phyloP scores from a whole-genome alignment of 2,797 vertebrate species.

The Parauchenoglanis ngamensis region DNA sequence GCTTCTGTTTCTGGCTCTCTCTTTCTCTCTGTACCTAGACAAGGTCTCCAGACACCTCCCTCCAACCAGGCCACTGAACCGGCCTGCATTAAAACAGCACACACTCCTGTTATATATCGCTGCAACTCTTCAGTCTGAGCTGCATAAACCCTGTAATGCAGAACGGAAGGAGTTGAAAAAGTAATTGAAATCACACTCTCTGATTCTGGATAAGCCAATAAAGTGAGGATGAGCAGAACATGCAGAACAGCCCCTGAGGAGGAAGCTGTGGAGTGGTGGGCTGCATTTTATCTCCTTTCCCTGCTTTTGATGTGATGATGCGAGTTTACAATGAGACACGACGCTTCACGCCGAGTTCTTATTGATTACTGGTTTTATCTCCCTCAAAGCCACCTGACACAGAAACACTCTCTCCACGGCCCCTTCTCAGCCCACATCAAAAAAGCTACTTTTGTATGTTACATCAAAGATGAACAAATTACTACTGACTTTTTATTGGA shows the following conservation, averaged over 20 bases:
- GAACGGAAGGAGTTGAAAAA: conserved; percentile 3
- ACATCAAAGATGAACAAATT: conserved; percentile 35
- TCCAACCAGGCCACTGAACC: conserved; percentile 68
- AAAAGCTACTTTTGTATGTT: conserved; percentile 23
- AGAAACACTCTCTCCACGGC: neutral
- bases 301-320: conserved; percentile 54
- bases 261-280: conserved; percentile 15
- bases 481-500: conserved; percentile 15
- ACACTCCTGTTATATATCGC: conserved; percentile 61
- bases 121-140: conserved; percentile 45
- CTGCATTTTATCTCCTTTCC: conserved; percentile 46
- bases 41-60: conserved; percentile 75
- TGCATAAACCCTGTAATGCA: conserved; percentile 15
- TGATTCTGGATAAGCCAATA: conserved; percentile 37
- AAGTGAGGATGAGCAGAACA: conserved; percentile 27
- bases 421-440: conserved; percentile 6
- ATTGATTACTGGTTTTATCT: conserved; percentile 60
- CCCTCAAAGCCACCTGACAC: conserved; percentile 44
- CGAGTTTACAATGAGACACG: conserved; percentile 53
- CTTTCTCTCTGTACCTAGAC: conserved; percentile 69
- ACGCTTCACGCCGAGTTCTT: conserved; percentile 42
- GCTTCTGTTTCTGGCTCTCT: conserved; percentile 68
- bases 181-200: conserved; percentile 41
- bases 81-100: conserved; percentile 74
- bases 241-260: conserved; percentile 27